phyloP scores from a whole-genome alignment of 2,797 vertebrate species.

The Coccyzus lansbergi region DNA sequence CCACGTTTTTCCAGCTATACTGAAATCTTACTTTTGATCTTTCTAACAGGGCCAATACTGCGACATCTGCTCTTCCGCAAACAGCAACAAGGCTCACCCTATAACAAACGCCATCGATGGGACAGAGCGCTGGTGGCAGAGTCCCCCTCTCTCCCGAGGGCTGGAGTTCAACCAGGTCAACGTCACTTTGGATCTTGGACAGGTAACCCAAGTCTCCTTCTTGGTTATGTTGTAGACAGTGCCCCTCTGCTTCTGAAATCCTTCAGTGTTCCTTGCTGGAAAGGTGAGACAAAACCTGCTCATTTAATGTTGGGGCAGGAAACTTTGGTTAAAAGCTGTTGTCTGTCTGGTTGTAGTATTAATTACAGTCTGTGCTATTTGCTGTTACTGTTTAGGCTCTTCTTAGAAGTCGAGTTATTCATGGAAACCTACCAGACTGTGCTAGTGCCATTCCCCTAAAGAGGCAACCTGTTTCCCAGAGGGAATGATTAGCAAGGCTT shows the following conservation, averaged over 20 bases:
- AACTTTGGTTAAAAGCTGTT: not conserved
- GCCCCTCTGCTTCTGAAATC: not conserved
- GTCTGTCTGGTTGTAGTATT: not conserved
- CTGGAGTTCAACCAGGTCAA: constrained; percentile 94
- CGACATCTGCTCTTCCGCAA: constrained; percentile 88
- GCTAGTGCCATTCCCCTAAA: not conserved
- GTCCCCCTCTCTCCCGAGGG: constrained; percentile 91
- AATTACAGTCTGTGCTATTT: not conserved
- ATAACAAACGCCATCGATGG: constrained; percentile 94
- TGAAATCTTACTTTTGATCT: not conserved
- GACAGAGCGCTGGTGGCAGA: constrained; percentile 98
- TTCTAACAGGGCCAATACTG: constrained; percentile 92
- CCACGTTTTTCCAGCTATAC: rapidly evolving
- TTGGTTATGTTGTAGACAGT: rapidly evolving
- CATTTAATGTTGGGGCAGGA: not conserved
- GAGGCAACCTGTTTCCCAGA: not conserved
- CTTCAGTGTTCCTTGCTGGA: not conserved
- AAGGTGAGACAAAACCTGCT: not conserved
- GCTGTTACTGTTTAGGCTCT: not conserved
- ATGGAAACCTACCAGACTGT: rapidly evolving
- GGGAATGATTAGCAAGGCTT: rapidly evolving
- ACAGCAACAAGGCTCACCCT: constrained; percentile 90
- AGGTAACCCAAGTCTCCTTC: constrained; percentile 82
- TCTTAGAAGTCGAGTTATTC: not conserved
- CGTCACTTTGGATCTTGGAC: constrained; percentile 94